Base-by-base conservation (phyloP, 2,113 vertebrate species). In the Actinemys pallida region DNA sequence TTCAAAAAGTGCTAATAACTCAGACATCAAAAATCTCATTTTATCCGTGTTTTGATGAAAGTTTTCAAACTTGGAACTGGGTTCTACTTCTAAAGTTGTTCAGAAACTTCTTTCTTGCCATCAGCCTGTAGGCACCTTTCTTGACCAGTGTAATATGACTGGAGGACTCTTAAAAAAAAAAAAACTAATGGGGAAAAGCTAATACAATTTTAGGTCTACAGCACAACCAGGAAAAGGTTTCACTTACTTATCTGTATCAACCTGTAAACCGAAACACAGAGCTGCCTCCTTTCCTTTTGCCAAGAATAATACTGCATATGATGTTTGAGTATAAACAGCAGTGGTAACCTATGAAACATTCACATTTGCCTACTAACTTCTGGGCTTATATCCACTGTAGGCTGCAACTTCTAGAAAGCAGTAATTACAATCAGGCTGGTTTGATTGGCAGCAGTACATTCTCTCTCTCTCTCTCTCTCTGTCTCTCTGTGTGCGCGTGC, bases 91-190 rank as follows among this genome's bases (percentile, higher is more conserved):
- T 86, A 57, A 83, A 35, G 39, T 81, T 65, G 39, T 79, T 93
- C 52, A 56, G 86, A 78, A 90, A 50, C 47, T 92, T 95, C 88
- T 81, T 96, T 95, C 49, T 81, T 89, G 10, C 82, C 90, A 13
- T 87, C 29, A 39, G 75, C 84, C 54, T 87, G 39, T 76, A 93
- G 78, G 62, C 91, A 89, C 57, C 81, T 90, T 54, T 92, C 95
- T 88, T 92, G 88, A 17, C 92, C 95, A 65, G 91, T 96, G 69
- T 97, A 96, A 78, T 97, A 97, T 13, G 95, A 97, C 82, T 97
- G 95, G n/a, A 97, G 90, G 81, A 97, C 95, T 82, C 91, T 90
- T 39, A 39, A 39, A 39, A 39, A 39, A 39, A 39, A 96, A 96
- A 96, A 97, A 97, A 52, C 97, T 96, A 72, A 35, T 62, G 5